phyloP scores from a whole-genome alignment of 2,888 invertebrate species.

The Epicampocera succincta region DNA sequence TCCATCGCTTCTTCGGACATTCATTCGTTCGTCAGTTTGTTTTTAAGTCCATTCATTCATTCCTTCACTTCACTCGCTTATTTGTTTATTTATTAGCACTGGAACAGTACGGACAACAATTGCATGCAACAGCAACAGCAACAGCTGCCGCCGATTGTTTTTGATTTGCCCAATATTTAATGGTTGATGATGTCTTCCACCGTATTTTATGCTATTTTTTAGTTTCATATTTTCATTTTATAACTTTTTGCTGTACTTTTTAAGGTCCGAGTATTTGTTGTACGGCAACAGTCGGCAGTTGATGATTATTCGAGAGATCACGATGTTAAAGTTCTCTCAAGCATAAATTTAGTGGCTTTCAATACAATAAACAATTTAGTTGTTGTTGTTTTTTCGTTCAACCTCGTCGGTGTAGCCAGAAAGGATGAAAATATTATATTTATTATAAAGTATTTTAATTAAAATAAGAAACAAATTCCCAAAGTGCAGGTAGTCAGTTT shows the following conservation, averaged over 20 bases:
- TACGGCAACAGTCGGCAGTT: constrained; percentile 21
- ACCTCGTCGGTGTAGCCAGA: constrained; percentile 18
- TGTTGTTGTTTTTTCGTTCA: constrained; percentile 4
- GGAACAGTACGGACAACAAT: constrained; percentile 27
- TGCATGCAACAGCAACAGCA: constrained; percentile 44
- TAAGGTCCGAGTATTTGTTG: constrained; percentile 20
- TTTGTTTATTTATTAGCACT: constrained; percentile 50
- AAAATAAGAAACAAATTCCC: too few species aligned
- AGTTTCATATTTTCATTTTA: constrained; percentile 23
- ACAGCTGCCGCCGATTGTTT: constrained; percentile 53
- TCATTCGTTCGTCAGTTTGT: neutral
- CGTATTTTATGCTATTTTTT: constrained; percentile 47
- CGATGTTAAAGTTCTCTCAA: constrained; percentile 71
- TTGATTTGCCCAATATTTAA: constrained; percentile 63
- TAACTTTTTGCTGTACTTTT: constrained; percentile 7
- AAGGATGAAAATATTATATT: too few species aligned
- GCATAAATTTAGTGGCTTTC: constrained; percentile 71
- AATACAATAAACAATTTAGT: constrained; percentile 48
- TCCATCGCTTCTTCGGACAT: neutral
- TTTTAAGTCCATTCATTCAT: constrained; percentile 8
- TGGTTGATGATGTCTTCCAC: constrained; percentile 65
- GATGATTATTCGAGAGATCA: constrained; percentile 60
- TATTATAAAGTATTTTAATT: too few species aligned
- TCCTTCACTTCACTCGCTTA: constrained; percentile 2
- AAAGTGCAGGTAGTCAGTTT: too few species aligned